Evolutionary conservation across 2,888 invertebrate genomes (phyloP).

Genomic region (Metallyticus violacea): DNA sequence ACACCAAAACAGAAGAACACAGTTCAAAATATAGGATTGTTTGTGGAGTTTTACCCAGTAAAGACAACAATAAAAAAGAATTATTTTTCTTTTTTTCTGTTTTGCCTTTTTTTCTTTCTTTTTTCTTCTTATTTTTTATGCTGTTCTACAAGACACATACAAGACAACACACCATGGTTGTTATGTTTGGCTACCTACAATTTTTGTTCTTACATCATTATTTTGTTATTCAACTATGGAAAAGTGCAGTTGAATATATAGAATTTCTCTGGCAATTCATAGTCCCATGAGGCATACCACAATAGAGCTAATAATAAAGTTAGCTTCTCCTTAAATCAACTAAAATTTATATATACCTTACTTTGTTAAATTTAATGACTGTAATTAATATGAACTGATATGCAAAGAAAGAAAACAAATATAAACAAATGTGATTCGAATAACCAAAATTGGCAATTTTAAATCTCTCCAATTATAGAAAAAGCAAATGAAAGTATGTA

Average conservation of each 20-base stretch:
- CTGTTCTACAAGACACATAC: slow-evolving; percentile 27
- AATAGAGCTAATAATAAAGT: not conserved
- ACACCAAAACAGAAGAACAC: not conserved
- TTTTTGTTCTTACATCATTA: slow-evolving; percentile 26
- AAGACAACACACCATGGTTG: slow-evolving; percentile 26
- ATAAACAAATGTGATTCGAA: not conserved
- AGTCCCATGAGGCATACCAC: too few relatives aligned
- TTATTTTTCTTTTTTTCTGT: not conserved
- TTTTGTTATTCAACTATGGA: slow-evolving; percentile 21
- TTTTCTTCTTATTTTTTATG: slow-evolving; percentile 3
- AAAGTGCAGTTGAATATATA: slow-evolving; percentile 17
- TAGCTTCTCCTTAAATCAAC: not conserved
- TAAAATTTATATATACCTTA: not conserved
- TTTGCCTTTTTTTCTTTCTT: slow-evolving; percentile 11
- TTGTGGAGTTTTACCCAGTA: not conserved
- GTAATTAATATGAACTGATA: not conserved
- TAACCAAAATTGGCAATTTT: not conserved
- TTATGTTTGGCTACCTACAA: slow-evolving; percentile 26
- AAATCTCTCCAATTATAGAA: not conserved
- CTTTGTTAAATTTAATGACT: not conserved
- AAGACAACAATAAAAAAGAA: not conserved
- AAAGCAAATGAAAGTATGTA: not conserved
- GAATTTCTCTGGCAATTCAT: not conserved
- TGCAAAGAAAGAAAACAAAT: not conserved
- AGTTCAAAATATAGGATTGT: not conserved